Conservation (phyloP, 1,140 invertebrate species). For the Elymnias hypermnestra region DNA sequence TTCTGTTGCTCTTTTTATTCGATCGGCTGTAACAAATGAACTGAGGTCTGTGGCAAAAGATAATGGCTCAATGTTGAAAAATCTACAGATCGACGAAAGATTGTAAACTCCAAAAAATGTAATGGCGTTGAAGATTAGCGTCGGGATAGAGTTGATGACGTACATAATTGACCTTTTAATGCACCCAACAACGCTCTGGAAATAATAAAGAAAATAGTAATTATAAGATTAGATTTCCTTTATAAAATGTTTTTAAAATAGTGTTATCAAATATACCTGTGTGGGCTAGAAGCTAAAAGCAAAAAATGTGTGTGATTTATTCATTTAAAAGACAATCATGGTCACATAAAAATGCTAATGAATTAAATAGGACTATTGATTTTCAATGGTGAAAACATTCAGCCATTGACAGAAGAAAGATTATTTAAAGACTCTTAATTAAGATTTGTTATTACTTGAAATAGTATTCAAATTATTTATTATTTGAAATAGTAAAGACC, state of each 20-base stretch:
- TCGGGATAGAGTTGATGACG: conserved; percentile 7
- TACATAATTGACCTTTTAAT: conserved; percentile 15
- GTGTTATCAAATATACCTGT: too few species aligned
- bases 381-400: too few species aligned
- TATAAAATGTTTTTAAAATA: neutral
- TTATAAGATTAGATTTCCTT: neutral
- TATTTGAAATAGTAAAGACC: too few species aligned
- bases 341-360: too few species aligned
- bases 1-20: conserved; percentile 23
- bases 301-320: too few species aligned
- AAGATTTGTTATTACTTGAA: too few species aligned
- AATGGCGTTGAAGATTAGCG: conserved; percentile 12
- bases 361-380: too few species aligned
- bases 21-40: conserved; percentile 16
- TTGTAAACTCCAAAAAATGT: conserved; percentile 27
- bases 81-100: conserved; percentile 23
- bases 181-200: conserved; percentile 17
- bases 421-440: too few species aligned
- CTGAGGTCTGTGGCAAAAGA: neutral
- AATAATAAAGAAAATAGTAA: conserved; percentile 9
- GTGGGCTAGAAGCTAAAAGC: too few species aligned
- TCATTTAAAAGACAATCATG: too few species aligned
- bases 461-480: too few species aligned
- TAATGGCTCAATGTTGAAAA: conserved; percentile 6
- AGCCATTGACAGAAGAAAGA: too few species aligned